Evolutionary conservation across 2,888 invertebrate genomes (phyloP).

Genomic region (Pristionchus mayeri): DNA sequence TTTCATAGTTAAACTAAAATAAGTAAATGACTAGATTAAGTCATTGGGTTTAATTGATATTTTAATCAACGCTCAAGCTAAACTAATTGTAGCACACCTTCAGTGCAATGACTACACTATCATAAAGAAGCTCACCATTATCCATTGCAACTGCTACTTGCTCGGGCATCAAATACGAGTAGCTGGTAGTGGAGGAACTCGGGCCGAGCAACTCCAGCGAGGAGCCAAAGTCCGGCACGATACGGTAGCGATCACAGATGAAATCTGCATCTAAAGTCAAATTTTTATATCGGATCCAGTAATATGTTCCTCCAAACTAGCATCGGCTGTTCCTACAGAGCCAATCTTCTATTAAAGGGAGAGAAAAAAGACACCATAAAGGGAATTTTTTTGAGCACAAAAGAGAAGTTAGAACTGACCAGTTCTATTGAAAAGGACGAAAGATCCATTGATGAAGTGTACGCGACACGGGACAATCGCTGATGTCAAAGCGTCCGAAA

Average conservation of each 20-base stretch:
- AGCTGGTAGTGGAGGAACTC: neutral
- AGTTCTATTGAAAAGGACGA: slow-evolving; percentile 15
- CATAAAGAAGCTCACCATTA: slow-evolving; percentile 55
- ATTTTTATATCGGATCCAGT: neutral
- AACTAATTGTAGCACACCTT: no score
- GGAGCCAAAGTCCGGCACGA: slow-evolving; percentile 13
- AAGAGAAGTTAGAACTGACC: neutral
- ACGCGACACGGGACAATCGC: neutral
- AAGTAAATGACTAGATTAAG: no score
- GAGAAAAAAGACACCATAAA: no score
- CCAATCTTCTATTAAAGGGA: no score
- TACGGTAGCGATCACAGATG: slow-evolving; percentile 6
- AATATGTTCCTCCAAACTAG: no score
- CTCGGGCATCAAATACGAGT: slow-evolving; percentile 55
- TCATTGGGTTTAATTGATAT: no score
- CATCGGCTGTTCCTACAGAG: no score
- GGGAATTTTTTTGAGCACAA: no score
- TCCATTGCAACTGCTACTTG: slow-evolving; percentile 61
- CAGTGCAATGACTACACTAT: no score
- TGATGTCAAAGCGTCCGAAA: neutral
- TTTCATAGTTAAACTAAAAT: no score
- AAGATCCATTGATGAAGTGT: slow-evolving; percentile 17
- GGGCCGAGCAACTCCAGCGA: slow-evolving; percentile 5
- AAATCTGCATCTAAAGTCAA: neutral
- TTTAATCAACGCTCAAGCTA: no score